A percentile compares a stretch with the other conserved stretches of the same genome.
These are phyloP conservation scores for Petrocephalus microphthalmus DNA, from an alignment of 2,113 vertebrate species.

Conservation along the genomic window DNA sequence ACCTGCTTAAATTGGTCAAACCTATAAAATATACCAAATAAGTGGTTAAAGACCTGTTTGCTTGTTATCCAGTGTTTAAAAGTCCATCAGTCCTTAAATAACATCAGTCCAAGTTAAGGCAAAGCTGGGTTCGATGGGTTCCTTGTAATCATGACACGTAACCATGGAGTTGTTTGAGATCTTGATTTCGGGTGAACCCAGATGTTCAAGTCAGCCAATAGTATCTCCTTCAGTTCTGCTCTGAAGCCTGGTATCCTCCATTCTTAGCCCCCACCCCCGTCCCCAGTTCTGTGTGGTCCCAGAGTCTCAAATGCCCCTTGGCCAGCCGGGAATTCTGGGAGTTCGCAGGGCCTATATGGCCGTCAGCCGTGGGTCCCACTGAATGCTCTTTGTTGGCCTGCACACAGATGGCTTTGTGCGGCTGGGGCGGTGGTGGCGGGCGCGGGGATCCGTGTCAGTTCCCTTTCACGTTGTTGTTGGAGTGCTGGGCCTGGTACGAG, in stretches of 20 bases:
- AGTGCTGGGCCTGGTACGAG: conserved; percentile 40
- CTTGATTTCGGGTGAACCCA: background rate
- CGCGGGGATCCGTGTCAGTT: conserved; percentile 41
- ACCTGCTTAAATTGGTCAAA: background rate
- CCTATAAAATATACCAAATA: background rate
- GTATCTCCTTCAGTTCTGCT: background rate
- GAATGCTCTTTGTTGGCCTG: conserved; percentile 30
- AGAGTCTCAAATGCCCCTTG: background rate
- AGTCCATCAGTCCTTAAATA: conserved; percentile 24
- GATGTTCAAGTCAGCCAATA: background rate
- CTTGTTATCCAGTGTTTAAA: conserved; percentile 17
- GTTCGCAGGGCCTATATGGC: conserved; percentile 4
- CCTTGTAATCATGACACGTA: background rate
- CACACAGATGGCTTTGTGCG: conserved; percentile 40
- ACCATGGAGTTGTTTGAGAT: background rate
- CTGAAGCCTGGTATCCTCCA: background rate
- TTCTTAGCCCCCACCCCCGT: background rate
- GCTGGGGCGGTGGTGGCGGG: background rate
- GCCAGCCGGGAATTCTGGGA: conserved; percentile 12
- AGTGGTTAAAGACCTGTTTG: conserved; percentile 10
- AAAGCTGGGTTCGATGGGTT: background rate
- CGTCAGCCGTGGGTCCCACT: conserved; percentile 14
- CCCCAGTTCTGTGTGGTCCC: background rate
- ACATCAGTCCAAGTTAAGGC: background rate
- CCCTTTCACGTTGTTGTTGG: conserved; percentile 62